Base-by-base conservation (phyloP, 2,113 vertebrate species). In the Megaceryle maxima region DNA sequence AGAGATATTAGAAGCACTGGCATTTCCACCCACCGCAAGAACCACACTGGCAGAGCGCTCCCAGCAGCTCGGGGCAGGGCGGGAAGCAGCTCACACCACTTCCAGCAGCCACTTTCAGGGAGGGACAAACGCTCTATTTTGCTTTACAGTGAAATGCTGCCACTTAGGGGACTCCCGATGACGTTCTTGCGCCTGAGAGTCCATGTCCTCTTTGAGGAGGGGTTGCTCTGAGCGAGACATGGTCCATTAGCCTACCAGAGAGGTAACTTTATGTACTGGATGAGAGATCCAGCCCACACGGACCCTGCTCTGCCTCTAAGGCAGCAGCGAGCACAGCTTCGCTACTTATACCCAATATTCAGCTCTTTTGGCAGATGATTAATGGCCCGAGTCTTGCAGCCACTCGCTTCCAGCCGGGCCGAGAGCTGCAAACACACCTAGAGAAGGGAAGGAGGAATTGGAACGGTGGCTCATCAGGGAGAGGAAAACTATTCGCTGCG, bases 141-240 rank as follows among this genome's bases (percentile, higher is more conserved):
- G 85, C 90, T 95, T 67, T 33, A 92, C 62, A 97, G 95, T 5
- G 94, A 97, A 97, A 96, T 97, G 96, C 94, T 97, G 92, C 93
- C 92, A 96, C 94, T 96, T 83, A 94, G 95, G 96, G 96, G 96
- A 97, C 92, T 96, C 92, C 91, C 59, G 55, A 94, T 82, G 95
- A 97, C 64, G 94, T 77, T 95, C 83, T 64, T 46, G 92, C 33
- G 93, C 87, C 55, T 91, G 90, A 95, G 78, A 95, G 48, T 39
- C 83, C 63, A 33, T 11, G 57, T 87, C 64, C 92, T 91, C 66
- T 51, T 83, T 20, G 20, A 46, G 62, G 74, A 94, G 93, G 87
- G 95, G 86, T 53, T 63, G 83, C 80, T 91, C 79, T 2, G 5
- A 64, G 88, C 9, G 8, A 29, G 73, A 70, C 46, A 21, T 0